Evolutionary conservation across 2,113 vertebrate species (phyloP).

Genomic region (Pantherophis guttatus): DNA sequence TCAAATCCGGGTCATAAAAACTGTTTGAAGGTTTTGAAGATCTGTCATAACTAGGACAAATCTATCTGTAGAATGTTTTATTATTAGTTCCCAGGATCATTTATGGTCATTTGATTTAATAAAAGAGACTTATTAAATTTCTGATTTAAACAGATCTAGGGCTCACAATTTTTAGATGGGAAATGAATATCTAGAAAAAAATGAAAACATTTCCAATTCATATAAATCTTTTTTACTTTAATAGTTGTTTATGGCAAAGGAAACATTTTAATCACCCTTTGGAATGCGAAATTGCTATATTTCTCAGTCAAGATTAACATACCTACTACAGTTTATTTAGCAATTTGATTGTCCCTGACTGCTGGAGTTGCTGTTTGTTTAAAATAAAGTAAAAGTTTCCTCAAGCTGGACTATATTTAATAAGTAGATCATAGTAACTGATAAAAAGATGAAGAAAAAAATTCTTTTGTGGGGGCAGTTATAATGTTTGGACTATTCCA

Average conservation of each 20-base stretch:
- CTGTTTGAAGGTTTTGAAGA: too few relatives aligned
- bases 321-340: conserved; percentile 16
- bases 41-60: too few relatives aligned
- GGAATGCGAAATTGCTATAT: conserved; percentile 34
- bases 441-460: not conserved
- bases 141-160: conserved; percentile 3
- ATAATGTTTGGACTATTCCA: conserved; percentile 28
- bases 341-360: not conserved
- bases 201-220: conserved; percentile 35
- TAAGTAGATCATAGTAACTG: conserved; percentile 10
- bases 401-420: not conserved
- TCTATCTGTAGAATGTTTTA: not conserved
- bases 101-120: not conserved
- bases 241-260: conserved; percentile 58
- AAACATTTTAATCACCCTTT: conserved; percentile 54
- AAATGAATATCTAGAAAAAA: conserved; percentile 31
- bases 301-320: conserved; percentile 14
- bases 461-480: not conserved
- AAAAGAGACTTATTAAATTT: not conserved
- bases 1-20: too few relatives aligned
- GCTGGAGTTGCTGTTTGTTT: conserved; percentile 14
- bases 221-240: conserved; percentile 51
- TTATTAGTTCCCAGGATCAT: not conserved
- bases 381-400: conserved; percentile 19
- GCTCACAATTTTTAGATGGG: conserved; percentile 23